Percentiles rank a stretch among this genome's conserved stretches.
Conservation (phyloP, 2,113 vertebrate species). For the Megaceryle maxima region DNA sequence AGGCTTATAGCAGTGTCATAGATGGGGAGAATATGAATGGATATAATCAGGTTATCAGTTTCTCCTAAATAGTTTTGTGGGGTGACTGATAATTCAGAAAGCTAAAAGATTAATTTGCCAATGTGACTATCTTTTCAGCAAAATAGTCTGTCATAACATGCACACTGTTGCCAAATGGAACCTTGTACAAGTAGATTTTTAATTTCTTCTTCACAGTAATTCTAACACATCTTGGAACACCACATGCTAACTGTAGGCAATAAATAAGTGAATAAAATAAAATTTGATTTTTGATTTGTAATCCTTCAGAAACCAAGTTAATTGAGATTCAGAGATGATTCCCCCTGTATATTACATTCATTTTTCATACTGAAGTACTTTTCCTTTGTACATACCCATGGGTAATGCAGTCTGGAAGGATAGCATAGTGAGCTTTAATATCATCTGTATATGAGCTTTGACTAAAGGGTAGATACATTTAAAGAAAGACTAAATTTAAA, state of each 20-base stretch:
- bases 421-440: background rate
- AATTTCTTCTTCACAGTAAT: background rate
- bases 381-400: background rate
- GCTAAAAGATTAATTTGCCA: background rate
- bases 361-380: constrained; percentile 1
- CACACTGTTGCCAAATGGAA: background rate
- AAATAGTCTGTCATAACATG: background rate
- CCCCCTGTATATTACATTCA: background rate
- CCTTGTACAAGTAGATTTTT: background rate
- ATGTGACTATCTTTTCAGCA: background rate
- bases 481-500: background rate
- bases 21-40: background rate
- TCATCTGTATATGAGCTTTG: background rate
- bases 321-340: background rate
- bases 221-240: background rate
- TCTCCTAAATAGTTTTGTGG: constrained; percentile 8
- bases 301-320: background rate
- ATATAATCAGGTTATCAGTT: constrained; percentile 20
- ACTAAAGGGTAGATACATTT: background rate
- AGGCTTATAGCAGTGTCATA: background rate
- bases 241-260: background rate
- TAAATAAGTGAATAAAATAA: constrained; percentile 16
- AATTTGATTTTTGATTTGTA: background rate
- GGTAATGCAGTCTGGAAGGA: background rate
- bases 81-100: constrained; percentile 6